These are phyloP conservation scores for Anguilla japonica DNA, from an alignment of 2,113 vertebrate species.

Conservation along the genomic window DNA sequence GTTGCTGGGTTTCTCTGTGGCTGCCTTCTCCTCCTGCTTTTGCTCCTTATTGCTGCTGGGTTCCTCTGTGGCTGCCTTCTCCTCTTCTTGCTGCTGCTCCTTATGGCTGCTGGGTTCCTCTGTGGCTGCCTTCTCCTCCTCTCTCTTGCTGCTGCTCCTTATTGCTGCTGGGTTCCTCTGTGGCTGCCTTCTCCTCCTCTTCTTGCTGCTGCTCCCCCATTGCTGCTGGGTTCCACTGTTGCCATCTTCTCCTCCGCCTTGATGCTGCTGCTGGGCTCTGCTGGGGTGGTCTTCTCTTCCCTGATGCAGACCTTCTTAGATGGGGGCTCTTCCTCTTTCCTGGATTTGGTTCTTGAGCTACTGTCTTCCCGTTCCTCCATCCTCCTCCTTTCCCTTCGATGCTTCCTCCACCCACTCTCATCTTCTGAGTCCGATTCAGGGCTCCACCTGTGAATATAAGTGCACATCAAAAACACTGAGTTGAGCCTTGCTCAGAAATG, in stretches of 20 bases:
- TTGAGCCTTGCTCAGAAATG: not conserved
- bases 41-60: not conserved
- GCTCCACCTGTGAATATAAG: slow-evolving; percentile 32
- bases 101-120: not conserved
- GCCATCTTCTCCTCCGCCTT: not conserved
- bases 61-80: not conserved
- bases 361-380: not conserved
- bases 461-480: not conserved
- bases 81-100: not conserved
- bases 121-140: not conserved
- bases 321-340: not conserved
- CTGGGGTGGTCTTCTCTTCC: not conserved
- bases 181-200: not conserved
- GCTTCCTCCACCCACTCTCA: not conserved
- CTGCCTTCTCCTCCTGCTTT: not conserved
- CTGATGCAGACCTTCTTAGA: not conserved
- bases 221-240: not conserved
- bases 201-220: not conserved
- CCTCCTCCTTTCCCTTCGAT: not conserved
- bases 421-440: not conserved
- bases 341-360: slow-evolving; percentile 8
- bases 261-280: not conserved
- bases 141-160: not conserved
- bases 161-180: not conserved
- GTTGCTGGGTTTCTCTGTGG: not conserved